Conservation (phyloP, 2,888 invertebrate genomes). For the Caenorhabditis japonica region DNA sequence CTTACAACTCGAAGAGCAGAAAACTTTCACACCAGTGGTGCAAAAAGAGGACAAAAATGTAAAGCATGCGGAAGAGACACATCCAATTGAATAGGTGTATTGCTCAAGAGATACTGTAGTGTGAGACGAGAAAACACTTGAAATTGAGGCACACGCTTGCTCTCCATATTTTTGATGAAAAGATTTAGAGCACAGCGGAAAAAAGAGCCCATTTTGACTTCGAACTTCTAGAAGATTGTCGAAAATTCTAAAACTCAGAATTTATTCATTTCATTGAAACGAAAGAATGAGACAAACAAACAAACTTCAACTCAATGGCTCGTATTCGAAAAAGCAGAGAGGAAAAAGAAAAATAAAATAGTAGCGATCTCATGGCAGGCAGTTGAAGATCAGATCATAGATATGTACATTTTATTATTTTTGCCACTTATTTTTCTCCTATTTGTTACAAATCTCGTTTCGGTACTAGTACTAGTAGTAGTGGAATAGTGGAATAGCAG, state of each 20-base stretch:
- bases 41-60: slow-evolving; percentile 49
- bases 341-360: slow-evolving; percentile 5
- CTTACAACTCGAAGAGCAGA: slow-evolving; percentile 40
- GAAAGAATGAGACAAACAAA: not conserved
- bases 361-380: slow-evolving; percentile 28
- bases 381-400: no score
- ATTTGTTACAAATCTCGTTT: slow-evolving; percentile 35
- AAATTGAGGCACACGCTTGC: slow-evolving; percentile 33
- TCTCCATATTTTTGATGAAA: slow-evolving; percentile 47
- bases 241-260: slow-evolving; percentile 35
- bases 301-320: slow-evolving; percentile 28
- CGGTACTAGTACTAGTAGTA: no score
- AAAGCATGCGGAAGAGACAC: slow-evolving; percentile 38
- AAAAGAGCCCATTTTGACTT: slow-evolving; percentile 35
- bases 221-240: slow-evolving; percentile 45
- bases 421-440: not conserved
- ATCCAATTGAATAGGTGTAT: slow-evolving; percentile 48
- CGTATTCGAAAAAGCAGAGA: not conserved
- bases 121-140: slow-evolving; percentile 25
- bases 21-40: slow-evolving; percentile 42
- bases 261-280: not conserved
- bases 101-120: slow-evolving; percentile 20
- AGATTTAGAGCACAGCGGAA: slow-evolving; percentile 46
- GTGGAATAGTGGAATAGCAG: no score
- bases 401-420: slow-evolving; percentile 21